Evolutionary conservation across 2,113 vertebrate species (phyloP).

Genomic region (Bos indicus): DNA sequence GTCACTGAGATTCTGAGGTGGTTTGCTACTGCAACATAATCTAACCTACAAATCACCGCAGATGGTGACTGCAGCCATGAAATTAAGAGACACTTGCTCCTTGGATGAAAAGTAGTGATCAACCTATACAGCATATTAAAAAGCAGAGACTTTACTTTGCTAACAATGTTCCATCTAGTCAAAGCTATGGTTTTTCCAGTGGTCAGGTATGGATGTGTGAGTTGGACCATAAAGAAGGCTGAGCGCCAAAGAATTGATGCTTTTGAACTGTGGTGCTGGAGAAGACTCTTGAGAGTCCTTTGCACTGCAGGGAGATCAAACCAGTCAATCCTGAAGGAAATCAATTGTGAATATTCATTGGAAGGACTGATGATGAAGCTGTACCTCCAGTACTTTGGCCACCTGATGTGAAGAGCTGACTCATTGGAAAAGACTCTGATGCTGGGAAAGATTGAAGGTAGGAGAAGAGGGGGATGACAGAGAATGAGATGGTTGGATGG

Average conservation of each 20-base stretch:
- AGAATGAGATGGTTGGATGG: neutral
- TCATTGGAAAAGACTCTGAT: neutral
- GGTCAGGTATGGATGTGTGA: neutral
- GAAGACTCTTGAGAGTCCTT: neutral
- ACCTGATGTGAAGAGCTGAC: neutral
- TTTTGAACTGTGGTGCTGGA: neutral
- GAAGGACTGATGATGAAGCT: neutral
- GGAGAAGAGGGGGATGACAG: neutral
- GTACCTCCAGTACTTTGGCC: neutral
- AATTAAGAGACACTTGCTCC: neutral
- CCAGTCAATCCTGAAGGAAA: neutral
- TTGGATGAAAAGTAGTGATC: neutral
- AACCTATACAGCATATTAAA: neutral
- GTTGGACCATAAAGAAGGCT: neutral
- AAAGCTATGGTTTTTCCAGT: neutral
- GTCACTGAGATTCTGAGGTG: neutral
- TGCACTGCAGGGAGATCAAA: neutral
- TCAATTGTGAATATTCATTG: neutral
- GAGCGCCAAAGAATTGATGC: neutral
- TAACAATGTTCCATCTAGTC: neutral
- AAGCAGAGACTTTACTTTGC: neutral
- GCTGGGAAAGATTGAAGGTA: neutral
- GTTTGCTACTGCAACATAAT: neutral
- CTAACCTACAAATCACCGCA: neutral
- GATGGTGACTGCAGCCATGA: neutral